Evolutionary conservation across 2,113 vertebrate genomes (phyloP), one percentile per base, ranked within the genome.

Genomic region (Ranitomeya imitator): DNA sequence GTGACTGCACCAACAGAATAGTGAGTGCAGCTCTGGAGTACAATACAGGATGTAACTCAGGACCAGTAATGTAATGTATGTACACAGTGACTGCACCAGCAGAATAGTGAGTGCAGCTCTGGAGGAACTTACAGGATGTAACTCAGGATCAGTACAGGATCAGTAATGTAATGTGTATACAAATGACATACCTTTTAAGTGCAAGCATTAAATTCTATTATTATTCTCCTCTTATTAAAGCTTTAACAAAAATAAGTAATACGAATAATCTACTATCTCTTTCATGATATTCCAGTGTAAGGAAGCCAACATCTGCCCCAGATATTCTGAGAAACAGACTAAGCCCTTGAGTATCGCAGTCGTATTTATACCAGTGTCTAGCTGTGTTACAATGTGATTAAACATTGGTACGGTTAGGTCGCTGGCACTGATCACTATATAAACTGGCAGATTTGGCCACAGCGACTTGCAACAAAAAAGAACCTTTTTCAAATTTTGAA

Each of bases 311-410:
- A 51, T 19, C 73, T 52, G 21, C 73, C 45, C 37, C 37, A 4
- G 37, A 76, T 52, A 76, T 52, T 45, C 45, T 0, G 73, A 21
- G 4, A 21, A 45, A 45, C 14, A 18, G 14, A 73, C 31, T 51
- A 37, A 74, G 73, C 65, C 23, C 12, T 69, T 26, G 65, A 13
- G 21, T 52, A 81, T 31, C 18, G 12, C 79, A 45, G 18, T 61
- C 7, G 59, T 37, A 61, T 61, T 82, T 12, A 37, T 63, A 61
- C 57, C 79, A 63, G 6, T n/a, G 4, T 61, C 26, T 63, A 51
- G 60, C 80, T 83, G 80, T n/a, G 80, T 65, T 83, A 65, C 57
- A 83, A 83, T 83, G 18, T 65, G 80, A 81, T 83, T 83, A 63
- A 63, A 45, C 80, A 51, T 51, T 51, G 59, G 60, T 83, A 65